These are phyloP conservation scores for Microctonus hyperodae DNA, from an alignment of 2,888 invertebrate genomes.

Conservation along the genomic window DNA sequence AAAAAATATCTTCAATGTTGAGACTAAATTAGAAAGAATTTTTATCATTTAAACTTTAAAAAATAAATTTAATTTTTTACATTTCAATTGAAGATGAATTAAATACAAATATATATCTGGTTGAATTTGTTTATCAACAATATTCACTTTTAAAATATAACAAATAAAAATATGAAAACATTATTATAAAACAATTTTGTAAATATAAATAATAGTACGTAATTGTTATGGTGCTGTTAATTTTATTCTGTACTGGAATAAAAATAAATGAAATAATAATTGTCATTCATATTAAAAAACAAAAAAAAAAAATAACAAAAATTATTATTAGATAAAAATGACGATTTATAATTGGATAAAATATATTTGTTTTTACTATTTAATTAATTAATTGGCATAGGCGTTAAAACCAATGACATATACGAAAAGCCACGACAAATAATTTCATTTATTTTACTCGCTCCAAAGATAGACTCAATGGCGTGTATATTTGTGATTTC, in stretches of 20 bases:
- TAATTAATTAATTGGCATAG: not conserved
- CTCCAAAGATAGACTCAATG: slow-evolving; percentile 41
- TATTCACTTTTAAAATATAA: not conserved
- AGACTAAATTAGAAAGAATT: too few species aligned
- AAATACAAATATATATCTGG: not conserved
- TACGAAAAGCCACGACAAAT: slow-evolving; percentile 32
- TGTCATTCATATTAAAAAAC: too few species aligned
- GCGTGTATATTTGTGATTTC: slow-evolving; percentile 51
- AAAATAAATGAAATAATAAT: not conserved
- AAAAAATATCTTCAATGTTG: not conserved
- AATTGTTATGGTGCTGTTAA: not conserved
- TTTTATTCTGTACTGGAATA: not conserved
- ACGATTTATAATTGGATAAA: not conserved
- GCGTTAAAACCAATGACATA: not conserved
- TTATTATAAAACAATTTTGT: not conserved
- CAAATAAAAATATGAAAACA: not conserved
- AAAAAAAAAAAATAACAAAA: not conserved
- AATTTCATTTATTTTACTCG: slow-evolving; percentile 29
- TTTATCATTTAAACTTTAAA: too few species aligned
- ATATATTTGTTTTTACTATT: not conserved
- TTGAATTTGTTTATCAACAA: not conserved
- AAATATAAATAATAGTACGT: not conserved
- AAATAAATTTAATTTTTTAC: not conserved
- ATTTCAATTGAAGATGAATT: not conserved
- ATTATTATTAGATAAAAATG: not conserved